phyloP scores from a whole-genome alignment of 2,797 vertebrate genomes.

The Microhierax caerulescens region DNA sequence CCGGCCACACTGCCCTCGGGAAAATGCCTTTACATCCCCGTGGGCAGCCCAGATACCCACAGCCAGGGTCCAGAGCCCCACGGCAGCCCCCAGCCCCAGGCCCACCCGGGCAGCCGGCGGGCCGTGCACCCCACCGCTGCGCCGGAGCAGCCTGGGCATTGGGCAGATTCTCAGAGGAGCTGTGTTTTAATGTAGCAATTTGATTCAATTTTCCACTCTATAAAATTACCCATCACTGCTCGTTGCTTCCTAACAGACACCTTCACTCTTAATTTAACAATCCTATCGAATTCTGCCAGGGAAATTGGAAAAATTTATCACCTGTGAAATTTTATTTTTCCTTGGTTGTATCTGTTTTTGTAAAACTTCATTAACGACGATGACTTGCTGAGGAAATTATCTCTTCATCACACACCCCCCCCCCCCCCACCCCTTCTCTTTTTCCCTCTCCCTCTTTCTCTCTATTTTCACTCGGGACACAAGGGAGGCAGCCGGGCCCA shows the following conservation, averaged over 20 bases:
- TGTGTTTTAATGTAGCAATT: constrained; percentile 92
- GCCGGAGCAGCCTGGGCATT: constrained; percentile 57
- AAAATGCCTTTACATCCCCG: neutral
- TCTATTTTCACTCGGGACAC: constrained; percentile 69
- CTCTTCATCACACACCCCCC: no score
- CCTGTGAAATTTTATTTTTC: constrained; percentile 95
- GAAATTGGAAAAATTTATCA: constrained; percentile 99
- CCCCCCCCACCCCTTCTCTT: neutral
- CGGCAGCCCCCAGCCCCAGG: neutral
- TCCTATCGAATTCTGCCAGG: constrained; percentile 91
- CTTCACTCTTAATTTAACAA: constrained; percentile 95
- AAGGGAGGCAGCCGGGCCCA: constrained; percentile 51
- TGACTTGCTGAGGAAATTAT: constrained; percentile 89
- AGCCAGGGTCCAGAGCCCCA: neutral
- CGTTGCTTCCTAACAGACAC: constrained; percentile 86
- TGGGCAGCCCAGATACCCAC: neutral
- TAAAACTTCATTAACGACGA: constrained; percentile 90
- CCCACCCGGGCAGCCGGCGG: accelerated
- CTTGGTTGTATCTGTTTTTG: constrained; percentile 88
- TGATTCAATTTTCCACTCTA: constrained; percentile 98
- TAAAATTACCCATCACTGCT: constrained; percentile 92
- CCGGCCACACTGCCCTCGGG: accelerated
- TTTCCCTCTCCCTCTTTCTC: neutral
- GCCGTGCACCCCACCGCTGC: constrained; percentile 70
- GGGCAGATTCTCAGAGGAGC: constrained; percentile 80